Percentiles rank a stretch among this genome's conserved stretches.
Evolutionary conservation across 2,797 vertebrate species (phyloP).

Genomic region (Tenualosa ilisha): DNA sequence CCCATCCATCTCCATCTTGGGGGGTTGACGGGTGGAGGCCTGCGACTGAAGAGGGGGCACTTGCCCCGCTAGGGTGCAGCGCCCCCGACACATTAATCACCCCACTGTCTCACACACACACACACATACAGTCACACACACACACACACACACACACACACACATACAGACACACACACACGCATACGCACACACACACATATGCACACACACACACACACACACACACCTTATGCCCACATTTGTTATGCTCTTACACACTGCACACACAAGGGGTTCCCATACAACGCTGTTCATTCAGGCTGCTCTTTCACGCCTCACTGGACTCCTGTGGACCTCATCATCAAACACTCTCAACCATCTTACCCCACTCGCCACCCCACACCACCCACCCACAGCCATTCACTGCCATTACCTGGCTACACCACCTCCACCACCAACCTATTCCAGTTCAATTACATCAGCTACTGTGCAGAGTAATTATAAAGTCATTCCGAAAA

Average conservation of each 20-base stretch:
- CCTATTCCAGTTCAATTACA: conserved; percentile 15
- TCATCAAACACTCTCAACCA: not conserved
- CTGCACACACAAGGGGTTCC: not conserved
- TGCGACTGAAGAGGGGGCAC: not conserved
- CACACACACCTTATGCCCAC: not conserved
- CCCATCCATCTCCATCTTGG: conserved; percentile 20
- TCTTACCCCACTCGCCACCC: not conserved
- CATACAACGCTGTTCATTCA: not conserved
- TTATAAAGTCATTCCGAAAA: conserved; percentile 22
- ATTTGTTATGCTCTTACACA: not conserved
- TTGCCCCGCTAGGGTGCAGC: not conserved
- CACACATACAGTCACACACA: conserved; percentile 13
- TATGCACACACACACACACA: not conserved
- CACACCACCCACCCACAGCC: not conserved
- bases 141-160: not conserved
- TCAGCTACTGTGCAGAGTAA: not conserved
- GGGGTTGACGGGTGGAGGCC: conserved; percentile 5
- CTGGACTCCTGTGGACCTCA: not conserved
- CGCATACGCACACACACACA: too few relatives aligned
- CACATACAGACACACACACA: not conserved
- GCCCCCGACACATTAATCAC: conserved; percentile 12
- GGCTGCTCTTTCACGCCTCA: conserved; percentile 2
- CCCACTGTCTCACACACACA: not conserved
- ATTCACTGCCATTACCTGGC: not conserved
- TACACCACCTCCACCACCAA: not conserved